phyloP scores from a whole-genome alignment of 2,113 vertebrate genomes.

The Cyprinodon brontotheroides region DNA sequence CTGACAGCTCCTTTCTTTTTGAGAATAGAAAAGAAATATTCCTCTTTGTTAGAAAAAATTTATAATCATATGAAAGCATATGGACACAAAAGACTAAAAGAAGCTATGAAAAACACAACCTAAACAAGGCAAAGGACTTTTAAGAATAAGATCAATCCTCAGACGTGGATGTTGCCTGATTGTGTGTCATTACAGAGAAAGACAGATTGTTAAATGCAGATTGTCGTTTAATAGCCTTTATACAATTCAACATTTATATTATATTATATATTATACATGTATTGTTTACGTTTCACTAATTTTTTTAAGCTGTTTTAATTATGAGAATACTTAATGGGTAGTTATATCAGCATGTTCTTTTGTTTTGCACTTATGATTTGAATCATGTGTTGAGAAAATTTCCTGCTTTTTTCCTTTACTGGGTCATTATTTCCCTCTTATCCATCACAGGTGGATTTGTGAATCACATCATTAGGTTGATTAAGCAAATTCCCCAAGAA shows the following conservation, averaged over 20 bases:
- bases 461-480: constrained; percentile 24
- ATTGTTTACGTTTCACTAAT: no score
- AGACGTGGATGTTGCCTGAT: no score
- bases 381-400: constrained; percentile 26
- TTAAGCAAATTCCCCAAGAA: not conserved
- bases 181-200: not conserved
- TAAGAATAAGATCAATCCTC: not conserved
- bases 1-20: not conserved
- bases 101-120: no score
- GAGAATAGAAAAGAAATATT: no score
- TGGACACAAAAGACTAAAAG: no score
- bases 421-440: constrained; percentile 29
- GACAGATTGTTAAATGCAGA: not conserved
- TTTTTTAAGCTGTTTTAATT: constrained; percentile 11
- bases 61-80: no score
- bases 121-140: not conserved
- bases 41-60: no score
- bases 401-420: not conserved
- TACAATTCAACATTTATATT: not conserved
- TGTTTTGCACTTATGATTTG: constrained; percentile 39
- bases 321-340: constrained; percentile 1
- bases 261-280: no score
- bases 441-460: constrained; percentile 29
- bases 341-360: constrained; percentile 3
- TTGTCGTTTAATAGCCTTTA: not conserved